These are phyloP conservation scores for Pseudochirops cupreus DNA, from an alignment of 2,797 vertebrate genomes.

Conservation along the genomic window DNA sequence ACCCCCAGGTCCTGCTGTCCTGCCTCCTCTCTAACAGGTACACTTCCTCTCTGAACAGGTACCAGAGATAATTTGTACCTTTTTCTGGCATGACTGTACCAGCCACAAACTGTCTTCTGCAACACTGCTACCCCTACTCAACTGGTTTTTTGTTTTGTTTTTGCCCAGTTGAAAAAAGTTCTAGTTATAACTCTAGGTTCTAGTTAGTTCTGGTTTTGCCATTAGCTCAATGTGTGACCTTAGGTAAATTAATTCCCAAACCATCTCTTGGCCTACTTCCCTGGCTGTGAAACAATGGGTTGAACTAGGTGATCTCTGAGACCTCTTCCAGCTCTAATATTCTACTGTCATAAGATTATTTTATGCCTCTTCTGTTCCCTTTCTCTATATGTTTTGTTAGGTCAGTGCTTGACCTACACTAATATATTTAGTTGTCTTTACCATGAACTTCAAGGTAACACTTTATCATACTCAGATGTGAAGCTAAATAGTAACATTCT, in stretches of 20 bases:
- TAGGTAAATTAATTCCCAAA: background rate
- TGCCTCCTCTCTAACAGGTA: background rate
- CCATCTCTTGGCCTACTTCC: background rate
- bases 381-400: conserved; percentile 31
- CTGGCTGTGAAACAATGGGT: background rate
- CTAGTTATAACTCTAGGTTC: background rate
- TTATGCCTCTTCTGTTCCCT: background rate
- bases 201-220: background rate
- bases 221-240: background rate
- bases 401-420: background rate
- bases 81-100: background rate
- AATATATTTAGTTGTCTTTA: conserved; percentile 25
- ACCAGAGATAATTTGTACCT: background rate
- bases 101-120: background rate
- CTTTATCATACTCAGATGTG: background rate
- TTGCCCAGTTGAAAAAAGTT: background rate
- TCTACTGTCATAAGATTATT: background rate
- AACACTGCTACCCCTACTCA: background rate
- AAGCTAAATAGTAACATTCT: conserved; percentile 10
- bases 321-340: conserved; percentile 12
- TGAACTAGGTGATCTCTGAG: background rate
- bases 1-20: background rate
- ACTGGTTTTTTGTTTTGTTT: background rate
- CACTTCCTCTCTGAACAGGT: background rate
- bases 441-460: background rate